phyloP scores from a whole-genome alignment of 2,888 invertebrate genomes.

The Lycia hirtaria region DNA sequence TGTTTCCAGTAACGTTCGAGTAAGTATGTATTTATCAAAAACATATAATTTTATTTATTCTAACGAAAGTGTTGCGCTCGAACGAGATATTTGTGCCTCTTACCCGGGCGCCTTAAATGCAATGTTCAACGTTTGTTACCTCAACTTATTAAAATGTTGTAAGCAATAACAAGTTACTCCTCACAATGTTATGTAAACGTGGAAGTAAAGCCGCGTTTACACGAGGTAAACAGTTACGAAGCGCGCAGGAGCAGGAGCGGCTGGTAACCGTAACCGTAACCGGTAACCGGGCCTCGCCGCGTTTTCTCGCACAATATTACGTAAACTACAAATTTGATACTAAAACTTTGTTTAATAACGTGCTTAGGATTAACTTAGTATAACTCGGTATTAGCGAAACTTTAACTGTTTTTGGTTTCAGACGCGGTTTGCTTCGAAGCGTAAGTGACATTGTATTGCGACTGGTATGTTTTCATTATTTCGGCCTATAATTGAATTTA shows the following conservation, averaged over 20 bases:
- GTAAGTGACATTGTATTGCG: background rate
- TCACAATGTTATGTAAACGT: background rate
- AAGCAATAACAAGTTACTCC: background rate
- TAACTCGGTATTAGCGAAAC: conserved; percentile 35
- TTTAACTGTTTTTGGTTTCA: conserved; percentile 38
- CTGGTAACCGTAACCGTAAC: too few relatives aligned
- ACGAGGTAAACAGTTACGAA: conserved; percentile 13
- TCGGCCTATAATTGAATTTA: too few relatives aligned
- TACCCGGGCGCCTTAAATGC: background rate
- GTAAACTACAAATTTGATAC: conserved; percentile 39
- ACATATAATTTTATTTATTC: too few relatives aligned
- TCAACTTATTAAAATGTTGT: background rate
- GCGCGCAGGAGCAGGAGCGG: conserved; percentile 2
- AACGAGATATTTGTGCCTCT: too few relatives aligned
- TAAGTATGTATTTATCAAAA: too few relatives aligned
- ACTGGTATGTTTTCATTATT: too few relatives aligned
- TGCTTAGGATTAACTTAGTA: conserved; percentile 45
- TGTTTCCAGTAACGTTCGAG: too few relatives aligned
- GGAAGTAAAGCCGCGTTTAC: background rate
- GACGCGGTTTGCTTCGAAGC: conserved; percentile 27
- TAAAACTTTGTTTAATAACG: conserved; percentile 42
- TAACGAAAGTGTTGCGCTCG: too few relatives aligned
- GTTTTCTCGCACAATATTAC: conserved; percentile 20
- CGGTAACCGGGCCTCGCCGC: conserved; percentile 6
- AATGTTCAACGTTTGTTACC: background rate